These are phyloP conservation scores for Ormyrus pomaceus DNA, from an alignment of 2,888 invertebrate species.

Conservation along the genomic window DNA sequence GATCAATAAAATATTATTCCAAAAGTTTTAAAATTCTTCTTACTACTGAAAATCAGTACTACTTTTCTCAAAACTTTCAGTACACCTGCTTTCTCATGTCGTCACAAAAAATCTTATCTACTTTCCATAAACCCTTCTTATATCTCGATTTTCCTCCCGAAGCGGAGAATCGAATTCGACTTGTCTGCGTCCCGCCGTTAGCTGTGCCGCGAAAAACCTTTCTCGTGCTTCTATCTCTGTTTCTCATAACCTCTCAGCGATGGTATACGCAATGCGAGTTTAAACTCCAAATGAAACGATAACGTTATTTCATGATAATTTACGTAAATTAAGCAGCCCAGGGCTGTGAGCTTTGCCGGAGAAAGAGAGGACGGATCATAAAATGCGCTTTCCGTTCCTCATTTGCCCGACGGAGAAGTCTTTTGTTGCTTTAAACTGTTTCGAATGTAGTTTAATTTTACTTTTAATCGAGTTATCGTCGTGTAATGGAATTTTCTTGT, in stretches of 20 bases:
- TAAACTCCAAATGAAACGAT: slow-evolving; percentile 64
- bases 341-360: slow-evolving; percentile 52
- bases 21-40: too few species aligned
- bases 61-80: too few species aligned
- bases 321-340: slow-evolving; percentile 62
- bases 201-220: too few species aligned
- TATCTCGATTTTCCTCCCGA: neutral
- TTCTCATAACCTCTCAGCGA: neutral
- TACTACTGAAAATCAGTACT: too few species aligned
- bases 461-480: slow-evolving; percentile 54
- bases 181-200: too few species aligned
- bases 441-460: slow-evolving; percentile 48
- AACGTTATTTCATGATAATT: slow-evolving; percentile 70
- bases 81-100: too few species aligned
- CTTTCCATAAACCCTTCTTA: neutral
- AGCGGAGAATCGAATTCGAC: too few species aligned
- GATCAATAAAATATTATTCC: too few species aligned
- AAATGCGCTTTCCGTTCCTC: slow-evolving; percentile 21
- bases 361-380: slow-evolving; percentile 33
- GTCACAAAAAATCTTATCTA: too few species aligned
- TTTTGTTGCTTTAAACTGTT: slow-evolving; percentile 46
- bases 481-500: slow-evolving; percentile 49
- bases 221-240: neutral
- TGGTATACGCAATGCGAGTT: neutral
- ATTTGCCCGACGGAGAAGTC: neutral